Base-by-base conservation (phyloP, 2,888 invertebrate species). In the Tuberolachnus salignus region DNA sequence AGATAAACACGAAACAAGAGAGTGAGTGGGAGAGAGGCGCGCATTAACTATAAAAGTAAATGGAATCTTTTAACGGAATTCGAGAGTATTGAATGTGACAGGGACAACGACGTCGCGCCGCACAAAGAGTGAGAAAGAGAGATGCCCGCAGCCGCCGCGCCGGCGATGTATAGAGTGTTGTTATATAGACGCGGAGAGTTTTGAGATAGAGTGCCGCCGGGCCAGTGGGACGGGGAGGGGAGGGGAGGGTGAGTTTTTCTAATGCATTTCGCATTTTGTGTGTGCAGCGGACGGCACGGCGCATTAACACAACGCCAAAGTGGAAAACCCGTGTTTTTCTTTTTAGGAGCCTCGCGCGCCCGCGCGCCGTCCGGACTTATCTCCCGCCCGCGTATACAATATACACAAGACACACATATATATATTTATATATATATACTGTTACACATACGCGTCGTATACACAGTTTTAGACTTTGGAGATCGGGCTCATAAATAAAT, bases 1-100 rank as follows among this genome's bases (percentile, higher is more conserved):
- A 78, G 69, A 69, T 78, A 78, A 78, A 78, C 67, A 78, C 69
- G 61, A 69, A 69, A 78, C 78, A 59, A 78, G 78, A 69, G 78
- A 67, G 67, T 51, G 46, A n/a, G n/a, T n/a, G n/a, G n/a, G n/a
- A n/a, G n/a, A n/a, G n/a, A n/a, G n/a, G n/a, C n/a, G 11, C n/a
- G 78, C 78, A 78, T 78, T 69, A 78, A 78, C 78, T 78, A 78
- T 78, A 78, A 78, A 78, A 75, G 67, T 75, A 75, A 75, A 75
- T 75, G 75, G 75, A 75, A 78, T 78, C 78, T 78, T 67, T 78
- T 78, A 78, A 69, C 78, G 78, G 67, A 61, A 78, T 78, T 78
- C 78, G 69, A 69, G 69, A 78, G 78, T 78, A 78, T 78, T 78
- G 78, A 51, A 78, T 78, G 78, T 78, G 78, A 78, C 78, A 78